Evolutionary conservation across 2,113 vertebrate genomes (phyloP), one percentile per base, ranked within the genome.

Genomic region (Campylorhamphus procurvoides): DNA sequence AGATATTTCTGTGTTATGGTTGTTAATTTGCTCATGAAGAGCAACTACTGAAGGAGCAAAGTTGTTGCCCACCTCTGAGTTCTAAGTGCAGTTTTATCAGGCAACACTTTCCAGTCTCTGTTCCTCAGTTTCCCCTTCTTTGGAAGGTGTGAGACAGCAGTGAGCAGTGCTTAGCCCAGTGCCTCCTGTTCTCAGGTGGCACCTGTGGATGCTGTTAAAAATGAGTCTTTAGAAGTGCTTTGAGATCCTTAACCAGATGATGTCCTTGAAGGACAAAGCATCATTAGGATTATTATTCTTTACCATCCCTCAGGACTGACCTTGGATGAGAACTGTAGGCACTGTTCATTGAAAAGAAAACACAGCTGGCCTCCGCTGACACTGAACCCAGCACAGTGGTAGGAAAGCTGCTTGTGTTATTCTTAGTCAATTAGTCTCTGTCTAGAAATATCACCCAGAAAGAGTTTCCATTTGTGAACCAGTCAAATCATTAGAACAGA

Each of bases 351-450:
- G 42, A 64, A 96, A 96, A 89, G 91, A 92, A 97, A 97, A 97
- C 95, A 96, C 96, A 97, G 96, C 96, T 96, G 95, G 95, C 86
- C 94, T 79, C 58, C 3, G 20, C 92, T 86, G 89, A 85, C 92
- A 95, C 91, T 47, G 93, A 94, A 87, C 76, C 90, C 58, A 95
- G 86, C 40, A 56, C 64, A 50, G 66, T 74, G 78, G 64, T 95
- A 76, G 78, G 93, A 95, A 94, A 95, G 80, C 94, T 83, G 91
- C 89, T 93, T 75, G 37, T 85, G 85, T 95, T 97, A 91, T 95
- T 97, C 94, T 96, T 89, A 89, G 73, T 84, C 90, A 93, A 90
- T 96, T 96, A 93, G 74, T 87, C 91, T 95, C 91, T 95, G 84
- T 79, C 94, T 92, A 89, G 84, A 82, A 91, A 76, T 93, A 93